A percentile compares a stretch with the other conserved stretches of the same genome.
Conservation (phyloP, 2,113 vertebrate species). For the Laticauda colubrina region DNA sequence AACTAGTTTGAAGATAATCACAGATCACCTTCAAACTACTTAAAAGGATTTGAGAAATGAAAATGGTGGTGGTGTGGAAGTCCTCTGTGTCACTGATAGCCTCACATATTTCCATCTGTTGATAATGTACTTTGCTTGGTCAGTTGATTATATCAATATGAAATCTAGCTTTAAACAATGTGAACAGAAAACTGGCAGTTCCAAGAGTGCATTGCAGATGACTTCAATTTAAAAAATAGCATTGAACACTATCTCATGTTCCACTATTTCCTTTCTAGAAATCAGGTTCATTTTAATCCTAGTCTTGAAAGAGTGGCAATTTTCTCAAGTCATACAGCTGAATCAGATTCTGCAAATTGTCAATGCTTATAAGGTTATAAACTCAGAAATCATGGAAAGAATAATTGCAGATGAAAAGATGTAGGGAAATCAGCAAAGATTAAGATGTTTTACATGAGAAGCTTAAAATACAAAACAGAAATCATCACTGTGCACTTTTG, state of each 20-base stretch:
- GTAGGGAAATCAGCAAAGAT: slow-evolving; percentile 30
- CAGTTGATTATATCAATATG: background rate
- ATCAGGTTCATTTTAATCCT: background rate
- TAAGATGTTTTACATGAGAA: slow-evolving; percentile 5
- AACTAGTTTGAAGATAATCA: background rate
- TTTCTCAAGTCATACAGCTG: slow-evolving; percentile 32
- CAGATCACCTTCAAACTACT: background rate
- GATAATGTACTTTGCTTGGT: background rate
- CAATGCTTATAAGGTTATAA: slow-evolving; percentile 37
- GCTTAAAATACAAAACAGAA: slow-evolving; percentile 53
- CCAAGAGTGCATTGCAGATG: background rate
- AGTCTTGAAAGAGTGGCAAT: background rate
- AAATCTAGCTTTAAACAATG: background rate
- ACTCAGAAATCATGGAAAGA: slow-evolving; percentile 36
- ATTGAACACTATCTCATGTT: slow-evolving; percentile 9
- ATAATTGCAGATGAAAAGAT: slow-evolving; percentile 28
- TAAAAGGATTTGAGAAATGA: background rate
- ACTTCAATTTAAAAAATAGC: background rate
- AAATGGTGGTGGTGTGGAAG: background rate
- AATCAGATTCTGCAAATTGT: slow-evolving; percentile 5
- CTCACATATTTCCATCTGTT: background rate
- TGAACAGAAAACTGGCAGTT: background rate
- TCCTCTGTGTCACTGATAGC: background rate
- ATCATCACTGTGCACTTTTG: slow-evolving; percentile 79
- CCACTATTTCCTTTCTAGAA: background rate